Conservation (phyloP, 2,113 vertebrate genomes). For the Atrichornis clamosus region DNA sequence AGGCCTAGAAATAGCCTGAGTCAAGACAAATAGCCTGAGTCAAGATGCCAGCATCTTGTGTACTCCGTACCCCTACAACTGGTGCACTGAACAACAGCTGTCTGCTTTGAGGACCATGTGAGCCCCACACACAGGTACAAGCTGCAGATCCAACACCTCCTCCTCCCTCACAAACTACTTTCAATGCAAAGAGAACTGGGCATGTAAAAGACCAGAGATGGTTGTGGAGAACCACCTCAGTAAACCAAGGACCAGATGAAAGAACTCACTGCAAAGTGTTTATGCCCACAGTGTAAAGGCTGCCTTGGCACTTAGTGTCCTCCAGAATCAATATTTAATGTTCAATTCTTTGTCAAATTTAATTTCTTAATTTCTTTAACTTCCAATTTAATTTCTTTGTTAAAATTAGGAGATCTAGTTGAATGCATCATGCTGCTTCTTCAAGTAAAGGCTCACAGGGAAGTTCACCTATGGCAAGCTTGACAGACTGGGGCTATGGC, state of each 20-base stretch:
- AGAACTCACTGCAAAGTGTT: not conserved
- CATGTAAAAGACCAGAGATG: not conserved
- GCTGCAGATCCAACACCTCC: not conserved
- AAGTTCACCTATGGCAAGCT: rapidly evolving
- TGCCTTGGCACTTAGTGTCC: not conserved
- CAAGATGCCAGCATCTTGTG: not conserved
- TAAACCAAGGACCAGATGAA: not conserved
- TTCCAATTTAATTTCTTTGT: not conserved
- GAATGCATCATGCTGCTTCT: not conserved
- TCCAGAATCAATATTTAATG: not conserved
- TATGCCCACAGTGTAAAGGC: not conserved
- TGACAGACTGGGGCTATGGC: not conserved
- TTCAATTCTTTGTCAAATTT: not conserved
- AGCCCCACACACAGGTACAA: not conserved
- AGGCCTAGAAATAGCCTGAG: too few relatives aligned
- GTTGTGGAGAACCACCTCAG: not conserved
- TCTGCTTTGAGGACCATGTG: not conserved
- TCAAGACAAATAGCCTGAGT: not conserved
- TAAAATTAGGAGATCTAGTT: not conserved
- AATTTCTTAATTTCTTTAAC: not conserved
- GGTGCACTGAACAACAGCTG: not conserved
- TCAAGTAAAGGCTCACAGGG: not conserved
- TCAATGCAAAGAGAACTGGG: not conserved
- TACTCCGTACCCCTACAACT: not conserved
- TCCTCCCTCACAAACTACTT: not conserved